Evolutionary conservation across 2,113 vertebrate species (phyloP), one percentile per base, ranked within the genome.

Genomic region (Poecilia latipinna): DNA sequence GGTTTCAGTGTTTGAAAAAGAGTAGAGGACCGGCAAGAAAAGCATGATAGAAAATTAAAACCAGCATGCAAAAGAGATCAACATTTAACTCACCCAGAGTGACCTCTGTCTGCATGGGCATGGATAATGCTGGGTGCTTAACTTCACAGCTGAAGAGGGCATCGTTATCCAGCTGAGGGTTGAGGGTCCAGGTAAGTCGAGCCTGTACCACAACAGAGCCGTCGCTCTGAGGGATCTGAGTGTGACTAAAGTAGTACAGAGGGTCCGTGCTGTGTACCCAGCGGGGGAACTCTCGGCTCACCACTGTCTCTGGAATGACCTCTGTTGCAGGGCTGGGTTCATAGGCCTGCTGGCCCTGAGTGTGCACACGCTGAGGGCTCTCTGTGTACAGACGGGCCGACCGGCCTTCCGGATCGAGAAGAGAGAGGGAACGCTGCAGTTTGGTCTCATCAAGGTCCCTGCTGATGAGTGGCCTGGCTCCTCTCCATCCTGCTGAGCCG

Each of bases 131-230:
- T 0, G 97, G 96, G 90, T 99, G 98, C 92, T 97, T 98, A 90
- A 99, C 97, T 92, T 99, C 98, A 1, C 98, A 99, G 95, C 97
- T 98, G 94, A 99, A 99, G 35, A 99, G 95, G 0, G 98, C 98
- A 10, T 99, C 97, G 0, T 98, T 98, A 91, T 99, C 98, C 10
- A 98, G 94, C 89, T 97, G 97, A 0, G 97, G 97, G 92, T 99
- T 98, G 68, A 99, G 96, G 12, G 96, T 97, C 98, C 98, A 99
- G 72, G 97, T 98, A 85, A 99, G 97, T 33, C 96, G 95, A 83
- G 97, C 97, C 2, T 97, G 95, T 4, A 98, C 97, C 92, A 97
- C 96, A 78, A 99, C 95, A 0, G 98, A 98, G 84, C 98, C 98
- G 0, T 99, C 98, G 0, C 96, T 97, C 91, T 96, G 94, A 0